Percentiles rank a stretch among this genome's conserved stretches.
phyloP scores from a whole-genome alignment of 2,113 vertebrate species.

The Copsychus sechellarum region DNA sequence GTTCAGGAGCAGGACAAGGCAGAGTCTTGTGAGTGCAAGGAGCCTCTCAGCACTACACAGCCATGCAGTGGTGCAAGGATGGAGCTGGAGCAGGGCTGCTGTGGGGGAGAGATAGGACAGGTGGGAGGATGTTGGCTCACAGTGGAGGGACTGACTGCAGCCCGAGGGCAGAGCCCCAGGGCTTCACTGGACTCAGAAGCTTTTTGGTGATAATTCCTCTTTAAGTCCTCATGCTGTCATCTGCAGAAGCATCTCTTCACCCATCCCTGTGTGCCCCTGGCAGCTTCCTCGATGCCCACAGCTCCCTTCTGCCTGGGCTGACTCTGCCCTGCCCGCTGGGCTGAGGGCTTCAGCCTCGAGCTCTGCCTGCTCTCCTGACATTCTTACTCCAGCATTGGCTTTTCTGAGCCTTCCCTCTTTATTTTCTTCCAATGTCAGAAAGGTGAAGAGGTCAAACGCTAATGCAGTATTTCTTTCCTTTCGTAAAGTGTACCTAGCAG shows the following conservation, averaged over 20 bases:
- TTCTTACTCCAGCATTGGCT: constrained; percentile 5
- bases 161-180: accelerated
- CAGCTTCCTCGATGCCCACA: accelerated
- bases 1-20: not conserved
- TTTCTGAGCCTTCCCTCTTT: not conserved
- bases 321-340: not conserved
- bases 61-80: accelerated
- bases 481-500: constrained; percentile 39
- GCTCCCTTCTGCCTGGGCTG: not conserved
- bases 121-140: accelerated
- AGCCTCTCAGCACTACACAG: not conserved
- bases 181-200: not conserved
- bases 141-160: not conserved
- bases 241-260: not conserved
- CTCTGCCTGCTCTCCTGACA: not conserved
- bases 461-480: constrained; percentile 56
- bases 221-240: not conserved
- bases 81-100: not conserved
- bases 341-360: not conserved
- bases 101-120: accelerated
- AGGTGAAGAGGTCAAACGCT: constrained; percentile 54
- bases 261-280: accelerated
- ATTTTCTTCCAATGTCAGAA: constrained; percentile 15
- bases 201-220: not conserved
- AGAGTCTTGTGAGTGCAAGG: not conserved